These are phyloP conservation scores for Agelastica alni DNA, from an alignment of 2,888 invertebrate genomes.

Conservation along the genomic window DNA sequence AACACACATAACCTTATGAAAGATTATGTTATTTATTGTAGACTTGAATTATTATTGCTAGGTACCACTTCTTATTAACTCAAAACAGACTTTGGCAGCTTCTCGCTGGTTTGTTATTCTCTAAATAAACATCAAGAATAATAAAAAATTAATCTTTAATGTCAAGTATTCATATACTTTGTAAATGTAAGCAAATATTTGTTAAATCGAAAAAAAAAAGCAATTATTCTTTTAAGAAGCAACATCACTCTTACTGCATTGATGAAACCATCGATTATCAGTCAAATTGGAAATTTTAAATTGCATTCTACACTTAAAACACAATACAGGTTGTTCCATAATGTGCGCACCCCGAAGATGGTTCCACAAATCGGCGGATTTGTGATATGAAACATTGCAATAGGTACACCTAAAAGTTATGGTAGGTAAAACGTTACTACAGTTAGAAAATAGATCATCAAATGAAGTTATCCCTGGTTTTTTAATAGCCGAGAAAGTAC, in stretches of 20 bases:
- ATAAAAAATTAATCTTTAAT: too few relatives aligned
- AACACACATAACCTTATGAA: too few relatives aligned
- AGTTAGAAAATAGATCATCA: slow-evolving; percentile 12
- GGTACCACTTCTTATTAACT: too few relatives aligned
- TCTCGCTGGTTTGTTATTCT: too few relatives aligned
- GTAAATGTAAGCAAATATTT: too few relatives aligned
- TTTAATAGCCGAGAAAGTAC: slow-evolving; percentile 22
- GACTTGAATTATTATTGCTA: too few relatives aligned
- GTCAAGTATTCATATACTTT: too few relatives aligned
- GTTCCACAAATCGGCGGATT: slow-evolving; percentile 12
- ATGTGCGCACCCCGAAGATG: slow-evolving; percentile 23
- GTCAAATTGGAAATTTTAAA: slow-evolving; percentile 19
- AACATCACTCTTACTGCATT: slow-evolving; percentile 4
- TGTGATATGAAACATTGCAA: slow-evolving; percentile 15
- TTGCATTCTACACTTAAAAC: slow-evolving; percentile 29
- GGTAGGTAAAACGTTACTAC: slow-evolving; percentile 1
- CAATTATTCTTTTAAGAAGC: too few relatives aligned
- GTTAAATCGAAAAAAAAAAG: too few relatives aligned
- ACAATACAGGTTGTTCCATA: slow-evolving; percentile 31
- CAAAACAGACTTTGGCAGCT: too few relatives aligned
- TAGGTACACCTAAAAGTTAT: slow-evolving; percentile 26
- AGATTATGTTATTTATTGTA: too few relatives aligned
- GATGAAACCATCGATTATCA: slow-evolving; percentile 26
- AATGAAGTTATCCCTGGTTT: slow-evolving; percentile 16
- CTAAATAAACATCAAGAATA: too few relatives aligned